Evolutionary conservation across 2,888 invertebrate species (phyloP).

Genomic region (Trichopria drosophilae): DNA sequence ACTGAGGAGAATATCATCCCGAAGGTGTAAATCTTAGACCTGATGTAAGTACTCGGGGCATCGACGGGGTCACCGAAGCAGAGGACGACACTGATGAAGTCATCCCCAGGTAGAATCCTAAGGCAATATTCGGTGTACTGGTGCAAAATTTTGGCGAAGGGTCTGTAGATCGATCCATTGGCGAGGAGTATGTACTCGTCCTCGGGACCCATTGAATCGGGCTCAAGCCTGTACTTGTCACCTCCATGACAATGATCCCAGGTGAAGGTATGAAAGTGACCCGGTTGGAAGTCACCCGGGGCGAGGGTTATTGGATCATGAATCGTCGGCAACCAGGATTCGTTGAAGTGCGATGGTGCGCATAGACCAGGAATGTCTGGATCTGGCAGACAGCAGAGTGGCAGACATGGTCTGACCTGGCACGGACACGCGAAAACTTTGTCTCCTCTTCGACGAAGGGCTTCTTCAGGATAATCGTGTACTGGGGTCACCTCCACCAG

Average conservation of each 20-base stretch:
- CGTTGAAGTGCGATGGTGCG: not conserved
- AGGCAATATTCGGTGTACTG: conserved; percentile 39
- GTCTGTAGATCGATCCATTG: conserved; percentile 41
- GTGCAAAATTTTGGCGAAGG: not conserved
- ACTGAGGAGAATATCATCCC: conserved; percentile 50
- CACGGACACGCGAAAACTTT: conserved; percentile 31
- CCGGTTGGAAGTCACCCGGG: conserved; percentile 3
- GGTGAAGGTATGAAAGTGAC: conserved; percentile 29
- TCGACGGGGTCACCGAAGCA: conserved; percentile 33
- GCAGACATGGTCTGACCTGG: conserved; percentile 28
- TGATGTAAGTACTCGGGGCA: not conserved
- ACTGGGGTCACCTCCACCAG: conserved; percentile 19
- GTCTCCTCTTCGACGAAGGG: conserved; percentile 1
- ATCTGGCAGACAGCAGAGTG: conserved; percentile 39
- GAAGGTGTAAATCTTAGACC: conserved; percentile 29
- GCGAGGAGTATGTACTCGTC: conserved; percentile 36
- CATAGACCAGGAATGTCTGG: not conserved
- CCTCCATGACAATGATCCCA: conserved; percentile 36
- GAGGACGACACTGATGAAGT: conserved; percentile 29
- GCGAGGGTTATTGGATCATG: conserved; percentile 29
- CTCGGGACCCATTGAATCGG: conserved; percentile 4
- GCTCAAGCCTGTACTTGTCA: conserved; percentile 31
- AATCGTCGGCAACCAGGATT: conserved; percentile 37
- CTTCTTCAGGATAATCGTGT: conserved; percentile 6
- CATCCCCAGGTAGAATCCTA: conserved; percentile 7